phyloP scores from a whole-genome alignment of 2,797 vertebrate species.

The Siniperca scherzeri region DNA sequence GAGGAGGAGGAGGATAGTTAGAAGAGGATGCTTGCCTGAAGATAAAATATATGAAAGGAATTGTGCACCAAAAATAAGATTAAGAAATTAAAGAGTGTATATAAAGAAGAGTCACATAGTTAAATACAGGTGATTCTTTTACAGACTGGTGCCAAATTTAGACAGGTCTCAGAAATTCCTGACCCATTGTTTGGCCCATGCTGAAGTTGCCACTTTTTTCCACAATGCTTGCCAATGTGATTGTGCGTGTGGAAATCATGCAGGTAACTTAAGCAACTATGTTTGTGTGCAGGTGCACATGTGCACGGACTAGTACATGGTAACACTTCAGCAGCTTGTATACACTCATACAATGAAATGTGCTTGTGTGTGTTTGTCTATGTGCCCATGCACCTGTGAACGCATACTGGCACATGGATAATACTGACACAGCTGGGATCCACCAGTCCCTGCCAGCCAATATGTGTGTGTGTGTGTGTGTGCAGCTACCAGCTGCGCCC shows the following conservation, averaged over 20 bases:
- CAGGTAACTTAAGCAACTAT: background rate
- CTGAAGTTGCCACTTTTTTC: background rate
- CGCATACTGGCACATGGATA: conserved; percentile 50
- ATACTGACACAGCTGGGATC: conserved; percentile 70
- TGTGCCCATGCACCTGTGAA: conserved; percentile 55
- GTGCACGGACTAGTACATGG: background rate
- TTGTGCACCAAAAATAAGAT: conserved; percentile 44
- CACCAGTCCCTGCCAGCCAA: conserved; percentile 52
- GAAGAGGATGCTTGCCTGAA: conserved; percentile 55
- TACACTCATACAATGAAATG: conserved; percentile 17
- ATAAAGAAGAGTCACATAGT: conserved; percentile 4
- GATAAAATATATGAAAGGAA: conserved; percentile 56
- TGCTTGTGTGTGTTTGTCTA: conserved; percentile 36
- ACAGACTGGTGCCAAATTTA: conserved; percentile 12
- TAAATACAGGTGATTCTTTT: conserved; percentile 24
- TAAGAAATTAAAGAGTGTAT: background rate
- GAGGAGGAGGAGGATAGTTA: conserved; percentile 34
- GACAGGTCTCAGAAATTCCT: background rate
- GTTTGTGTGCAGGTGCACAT: background rate
- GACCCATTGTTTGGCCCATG: background rate
- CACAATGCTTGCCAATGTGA: background rate
- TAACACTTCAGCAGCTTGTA: conserved; percentile 27
- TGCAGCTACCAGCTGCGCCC: conserved; percentile 65
- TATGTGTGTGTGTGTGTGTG: conserved; percentile 25
- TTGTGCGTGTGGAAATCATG: background rate